These are phyloP conservation scores for Diorhabda carinulata DNA, from an alignment of 1,140 invertebrate species.

Conservation along the genomic window DNA sequence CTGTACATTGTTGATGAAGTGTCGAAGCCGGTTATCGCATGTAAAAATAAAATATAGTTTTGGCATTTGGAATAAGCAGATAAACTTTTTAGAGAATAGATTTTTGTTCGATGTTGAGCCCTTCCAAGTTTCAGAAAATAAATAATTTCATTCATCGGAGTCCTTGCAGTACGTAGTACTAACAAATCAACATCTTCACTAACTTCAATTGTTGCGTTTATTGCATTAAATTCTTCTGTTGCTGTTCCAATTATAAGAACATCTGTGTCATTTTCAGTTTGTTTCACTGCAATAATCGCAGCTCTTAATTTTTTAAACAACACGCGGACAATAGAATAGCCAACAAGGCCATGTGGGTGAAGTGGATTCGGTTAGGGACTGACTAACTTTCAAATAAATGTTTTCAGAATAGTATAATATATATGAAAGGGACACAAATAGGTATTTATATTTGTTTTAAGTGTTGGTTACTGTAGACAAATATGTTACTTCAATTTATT, in stretches of 20 bases:
- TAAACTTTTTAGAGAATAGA: constrained; percentile 18
- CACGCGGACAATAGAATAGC: no score
- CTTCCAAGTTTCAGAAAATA: constrained; percentile 20
- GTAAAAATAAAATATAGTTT: constrained; percentile 26
- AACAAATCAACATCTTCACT: no score
- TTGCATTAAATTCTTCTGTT: no score
- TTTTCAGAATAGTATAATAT: not conserved
- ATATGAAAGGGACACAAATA: not conserved
- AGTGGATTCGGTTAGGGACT: not conserved
- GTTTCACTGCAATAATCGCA: no score
- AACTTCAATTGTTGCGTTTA: no score
- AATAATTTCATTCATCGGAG: no score
- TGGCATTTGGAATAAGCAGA: constrained; percentile 23
- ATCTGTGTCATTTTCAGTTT: no score
- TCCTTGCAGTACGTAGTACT: no score
- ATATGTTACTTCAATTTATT: no score
- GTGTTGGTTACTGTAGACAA: no score
- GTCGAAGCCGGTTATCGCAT: constrained; percentile 25
- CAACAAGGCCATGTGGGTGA: not conserved
- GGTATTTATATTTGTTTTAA: not conserved
- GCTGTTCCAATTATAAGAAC: no score
- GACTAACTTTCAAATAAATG: not conserved
- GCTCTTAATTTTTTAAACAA: no score
- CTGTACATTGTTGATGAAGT: constrained; percentile 40
- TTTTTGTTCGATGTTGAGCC: constrained; percentile 21